phyloP scores from a whole-genome alignment of 2,888 invertebrate genomes.

The Disparrhopalites patrizii region DNA sequence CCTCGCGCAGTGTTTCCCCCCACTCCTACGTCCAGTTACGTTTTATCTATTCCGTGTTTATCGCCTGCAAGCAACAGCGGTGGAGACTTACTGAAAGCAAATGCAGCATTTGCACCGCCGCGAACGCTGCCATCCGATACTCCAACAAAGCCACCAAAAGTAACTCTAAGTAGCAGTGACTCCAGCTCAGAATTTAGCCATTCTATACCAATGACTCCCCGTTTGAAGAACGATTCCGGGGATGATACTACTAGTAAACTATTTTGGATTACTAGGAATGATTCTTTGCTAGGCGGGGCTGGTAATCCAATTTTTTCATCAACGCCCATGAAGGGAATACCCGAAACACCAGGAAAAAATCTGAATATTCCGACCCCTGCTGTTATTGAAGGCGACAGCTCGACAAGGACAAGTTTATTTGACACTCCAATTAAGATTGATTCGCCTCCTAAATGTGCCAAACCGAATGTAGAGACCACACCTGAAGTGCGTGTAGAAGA shows the following conservation, averaged over 20 bases:
- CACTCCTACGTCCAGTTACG: conserved; percentile 5
- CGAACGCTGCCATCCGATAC: not conserved
- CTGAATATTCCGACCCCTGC: not conserved
- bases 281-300: not conserved
- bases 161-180: conserved; percentile 9
- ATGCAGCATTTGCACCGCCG: not conserved
- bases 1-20: conserved; percentile 15
- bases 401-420: conserved; percentile 15
- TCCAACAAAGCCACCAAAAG: not conserved
- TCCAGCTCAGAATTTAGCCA: conserved; percentile 18
- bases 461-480: not conserved
- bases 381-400: conserved; percentile 6
- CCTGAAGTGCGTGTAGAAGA: not conserved
- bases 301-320: conserved; percentile 13
- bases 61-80: not conserved
- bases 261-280: not conserved
- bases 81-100: not conserved
- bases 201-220: conserved; percentile 18
- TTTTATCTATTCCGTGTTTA: conserved; percentile 16
- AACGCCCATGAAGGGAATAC: conserved; percentile 17
- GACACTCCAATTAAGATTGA: conserved; percentile 16
- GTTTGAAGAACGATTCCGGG: conserved; percentile 8
- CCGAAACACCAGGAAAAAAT: conserved; percentile 24
- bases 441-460: not conserved
- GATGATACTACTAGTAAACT: conserved; percentile 6